Evolutionary conservation across 1,140 invertebrate species (phyloP), one percentile per base, ranked within the genome.

Genomic region (Macrosteles quadrilineatus): DNA sequence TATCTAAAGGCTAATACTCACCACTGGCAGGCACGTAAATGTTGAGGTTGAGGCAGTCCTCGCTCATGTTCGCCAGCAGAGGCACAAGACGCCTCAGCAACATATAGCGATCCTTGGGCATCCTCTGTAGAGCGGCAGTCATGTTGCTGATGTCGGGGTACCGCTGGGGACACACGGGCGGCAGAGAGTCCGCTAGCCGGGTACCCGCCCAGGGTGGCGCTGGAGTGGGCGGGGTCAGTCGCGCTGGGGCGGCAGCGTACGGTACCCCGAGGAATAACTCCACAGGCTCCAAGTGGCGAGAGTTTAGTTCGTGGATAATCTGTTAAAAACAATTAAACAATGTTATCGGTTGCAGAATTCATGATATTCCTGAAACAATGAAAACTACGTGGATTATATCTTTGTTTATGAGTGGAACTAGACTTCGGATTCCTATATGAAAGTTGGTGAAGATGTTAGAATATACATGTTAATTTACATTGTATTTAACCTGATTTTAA

Each of bases 41-140:
- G 79, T 97, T 97, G 72, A 96, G 85, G 78, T 90, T 91, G 50
- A 97, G 86, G 79, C 95, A 97, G 81, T 97, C 93, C 82, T 97
- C 94, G 80, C 87, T 91, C 80, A 95, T 91, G 76, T 94, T 91
- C 71, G 83, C 82, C 29, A 96, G 81, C 73, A 88, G 82, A 9
- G 88, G 88, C 21, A 87, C 75, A 47, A 91, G 82, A 72, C 84
- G 85, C 68, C 85, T 84, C 65, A 92, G 80, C 76, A 89, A 86
- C 75, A 85, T 83, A 81, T 88, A 90, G 40, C 68, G 68, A 9
- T 45, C 55, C 45, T 85, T 81, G 3, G 90, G 90, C 90, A 92
- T 92, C 72, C 79, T 80, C 67, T 84, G 78, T 9, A 92, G 80
- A 2, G 90, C 90, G 25, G 85, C 82, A 4, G 87, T 91, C 76